Percentiles rank a stretch among this genome's conserved stretches.
phyloP scores from a whole-genome alignment of 2,888 invertebrate genomes.

The Cheilosia grossa region DNA sequence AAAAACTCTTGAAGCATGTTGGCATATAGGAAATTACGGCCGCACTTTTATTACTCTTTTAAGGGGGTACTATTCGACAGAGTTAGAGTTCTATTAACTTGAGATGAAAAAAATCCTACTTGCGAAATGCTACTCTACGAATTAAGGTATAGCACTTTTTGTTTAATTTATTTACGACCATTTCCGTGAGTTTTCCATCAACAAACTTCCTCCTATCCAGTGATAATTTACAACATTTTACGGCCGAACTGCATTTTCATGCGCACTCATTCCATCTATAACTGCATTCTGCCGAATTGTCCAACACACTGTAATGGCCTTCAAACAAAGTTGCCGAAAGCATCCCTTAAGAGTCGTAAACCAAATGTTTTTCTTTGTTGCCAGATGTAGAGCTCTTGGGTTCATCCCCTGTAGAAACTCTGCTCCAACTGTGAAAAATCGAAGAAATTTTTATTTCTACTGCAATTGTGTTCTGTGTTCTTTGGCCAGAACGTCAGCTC shows the following conservation, averaged over 20 bases:
- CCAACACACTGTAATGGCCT: slow-evolving; percentile 7
- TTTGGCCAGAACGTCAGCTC: slow-evolving; percentile 18
- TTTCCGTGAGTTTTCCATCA: too few species aligned
- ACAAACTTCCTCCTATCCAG: too few species aligned
- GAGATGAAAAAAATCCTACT: background rate
- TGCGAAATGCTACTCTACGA: background rate
- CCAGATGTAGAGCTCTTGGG: slow-evolving; percentile 22
- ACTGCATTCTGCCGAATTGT: background rate
- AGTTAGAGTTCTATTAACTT: background rate
- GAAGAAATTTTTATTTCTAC: background rate
- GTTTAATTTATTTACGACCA: too few species aligned
- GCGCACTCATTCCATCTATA: too few species aligned
- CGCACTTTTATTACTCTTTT: too few species aligned
- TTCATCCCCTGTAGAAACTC: slow-evolving; percentile 1
- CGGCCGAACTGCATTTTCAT: too few species aligned
- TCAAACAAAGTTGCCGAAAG: slow-evolving; percentile 29
- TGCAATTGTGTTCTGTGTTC: background rate
- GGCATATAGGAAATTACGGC: too few species aligned
- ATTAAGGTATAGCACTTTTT: background rate
- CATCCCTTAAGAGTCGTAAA: slow-evolving; percentile 28
- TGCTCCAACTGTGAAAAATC: background rate
- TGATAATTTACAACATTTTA: too few species aligned
- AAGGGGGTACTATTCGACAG: too few species aligned
- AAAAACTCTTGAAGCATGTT: too few species aligned
- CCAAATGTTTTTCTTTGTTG: slow-evolving; percentile 36